Conservation (phyloP, 2,113 vertebrate species). For the Lynx canadensis region DNA sequence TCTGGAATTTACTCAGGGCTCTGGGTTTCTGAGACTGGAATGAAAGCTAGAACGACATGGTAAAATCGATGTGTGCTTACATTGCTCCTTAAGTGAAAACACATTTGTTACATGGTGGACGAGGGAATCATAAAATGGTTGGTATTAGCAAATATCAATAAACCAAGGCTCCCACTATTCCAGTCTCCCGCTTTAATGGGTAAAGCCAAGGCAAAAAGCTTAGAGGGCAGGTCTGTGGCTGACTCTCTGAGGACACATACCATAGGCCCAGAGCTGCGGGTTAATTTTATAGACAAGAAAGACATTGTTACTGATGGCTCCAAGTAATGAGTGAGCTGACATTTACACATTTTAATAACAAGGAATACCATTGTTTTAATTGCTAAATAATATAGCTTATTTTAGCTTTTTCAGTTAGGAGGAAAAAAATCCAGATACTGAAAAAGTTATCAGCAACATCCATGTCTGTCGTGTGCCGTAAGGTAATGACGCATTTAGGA, state of each 20-base stretch:
- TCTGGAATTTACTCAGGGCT: conserved; percentile 5
- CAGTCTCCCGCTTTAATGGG: not conserved
- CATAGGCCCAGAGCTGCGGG: not conserved
- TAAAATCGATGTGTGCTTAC: conserved; percentile 17
- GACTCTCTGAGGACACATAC: not conserved
- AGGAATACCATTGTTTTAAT: conserved; percentile 48
- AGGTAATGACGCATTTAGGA: not conserved
- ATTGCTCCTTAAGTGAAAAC: conserved; percentile 45
- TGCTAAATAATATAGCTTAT: conserved; percentile 5
- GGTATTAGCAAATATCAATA: conserved; percentile 26
- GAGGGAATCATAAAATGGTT: not conserved
- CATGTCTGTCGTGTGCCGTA: not conserved
- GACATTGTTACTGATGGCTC: not conserved
- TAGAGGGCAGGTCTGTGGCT: not conserved
- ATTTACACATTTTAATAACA: conserved; percentile 37
- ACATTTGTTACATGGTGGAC: not conserved
- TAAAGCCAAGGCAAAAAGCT: not conserved
- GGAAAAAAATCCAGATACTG: not conserved
- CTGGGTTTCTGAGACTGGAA: conserved; percentile 29
- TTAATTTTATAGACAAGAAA: conserved; percentile 44
- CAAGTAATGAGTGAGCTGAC: not conserved
- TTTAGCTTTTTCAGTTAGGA: conserved; percentile 41
- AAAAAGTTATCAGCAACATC: not conserved
- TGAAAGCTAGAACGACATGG: not conserved
- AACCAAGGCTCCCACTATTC: not conserved